Evolutionary conservation across 2,888 invertebrate species (phyloP), one percentile per base, ranked within the genome.

Genomic region (Cyclophora albipunctata): DNA sequence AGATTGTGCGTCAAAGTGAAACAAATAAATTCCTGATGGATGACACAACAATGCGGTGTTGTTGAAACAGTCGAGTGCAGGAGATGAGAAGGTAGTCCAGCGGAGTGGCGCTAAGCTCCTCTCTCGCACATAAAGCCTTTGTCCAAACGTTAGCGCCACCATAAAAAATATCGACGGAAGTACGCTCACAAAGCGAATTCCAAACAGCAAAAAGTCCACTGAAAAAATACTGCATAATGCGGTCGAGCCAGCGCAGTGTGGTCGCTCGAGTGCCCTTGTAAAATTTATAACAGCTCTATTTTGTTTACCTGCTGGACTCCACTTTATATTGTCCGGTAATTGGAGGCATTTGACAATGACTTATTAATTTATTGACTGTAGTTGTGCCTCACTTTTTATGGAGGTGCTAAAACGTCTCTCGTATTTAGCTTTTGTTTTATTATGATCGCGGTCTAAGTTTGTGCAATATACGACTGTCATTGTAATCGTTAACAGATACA

Each of bases 281-380:
- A 85, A 86, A 87, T 88, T 86, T 87, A 87, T 75, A 86, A 87
- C 87, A 84, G 79, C 87, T 87, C 84, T 85, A 86, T 86, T 84
- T 80, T 85, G 83, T 84, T 83, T 87, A 87, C 87, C 87, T 88
- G 87, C 84, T 75, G 77, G 73, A 82, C 74, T 83, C 68, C 68
- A 65, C 73, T 78, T 80, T 80, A 79, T 82, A 83, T 81, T 84
- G 81, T 83, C 63, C 72, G 57, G 78, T 88, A 84, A 87, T 87
- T 86, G 86, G 80, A 78, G 81, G 81, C 71, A 84, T 79, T 85
- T 82, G 80, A 81, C 86, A 82, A 81, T 84, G 86, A 85, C 75
- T 88, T 86, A 88, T 88, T 86, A 86, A 86, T 87, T 88, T 87
- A 87, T 87, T 83, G 82, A 72, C 73, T 74, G 71, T 76, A 78